Conservation (phyloP, 2,888 invertebrate species). For the Chloroclystis v-ata region DNA sequence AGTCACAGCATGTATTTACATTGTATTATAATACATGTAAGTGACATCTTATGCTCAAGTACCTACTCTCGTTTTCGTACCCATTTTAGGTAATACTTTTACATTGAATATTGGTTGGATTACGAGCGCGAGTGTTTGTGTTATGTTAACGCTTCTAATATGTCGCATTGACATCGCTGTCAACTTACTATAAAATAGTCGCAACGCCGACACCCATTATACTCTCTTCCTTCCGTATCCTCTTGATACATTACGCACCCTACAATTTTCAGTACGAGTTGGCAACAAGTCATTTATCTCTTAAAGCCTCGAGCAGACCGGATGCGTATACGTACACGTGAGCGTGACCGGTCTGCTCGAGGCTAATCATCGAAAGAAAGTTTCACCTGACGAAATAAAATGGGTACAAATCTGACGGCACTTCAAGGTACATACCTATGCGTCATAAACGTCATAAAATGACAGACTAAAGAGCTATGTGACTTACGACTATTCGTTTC, state of each 20-base stretch:
- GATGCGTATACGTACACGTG: no score
- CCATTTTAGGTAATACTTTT: constrained; percentile 57
- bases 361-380: constrained; percentile 5
- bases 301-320: no score
- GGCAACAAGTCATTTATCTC: constrained; percentile 4
- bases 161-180: background rate
- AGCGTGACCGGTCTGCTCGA: no score
- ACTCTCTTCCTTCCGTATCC: background rate
- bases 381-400: constrained; percentile 53
- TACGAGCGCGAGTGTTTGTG: constrained; percentile 39
- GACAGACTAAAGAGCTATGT: constrained; percentile 74
- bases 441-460: constrained; percentile 71
- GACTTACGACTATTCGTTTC: constrained; percentile 68
- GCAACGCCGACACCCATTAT: background rate
- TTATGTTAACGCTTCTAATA: constrained; percentile 13
- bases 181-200: background rate
- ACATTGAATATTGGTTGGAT: constrained; percentile 50
- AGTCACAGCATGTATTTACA: constrained; percentile 64
- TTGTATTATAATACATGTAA: constrained; percentile 41
- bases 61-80: constrained; percentile 44
- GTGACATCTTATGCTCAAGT: constrained; percentile 44
- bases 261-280: constrained; percentile 26
- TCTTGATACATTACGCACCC: background rate
- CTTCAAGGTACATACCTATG: constrained; percentile 63
- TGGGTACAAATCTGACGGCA: constrained; percentile 69